Percentiles rank a stretch among this genome's conserved stretches.
phyloP scores from a whole-genome alignment of 2,797 vertebrate genomes.

The Malacoraja senta region DNA sequence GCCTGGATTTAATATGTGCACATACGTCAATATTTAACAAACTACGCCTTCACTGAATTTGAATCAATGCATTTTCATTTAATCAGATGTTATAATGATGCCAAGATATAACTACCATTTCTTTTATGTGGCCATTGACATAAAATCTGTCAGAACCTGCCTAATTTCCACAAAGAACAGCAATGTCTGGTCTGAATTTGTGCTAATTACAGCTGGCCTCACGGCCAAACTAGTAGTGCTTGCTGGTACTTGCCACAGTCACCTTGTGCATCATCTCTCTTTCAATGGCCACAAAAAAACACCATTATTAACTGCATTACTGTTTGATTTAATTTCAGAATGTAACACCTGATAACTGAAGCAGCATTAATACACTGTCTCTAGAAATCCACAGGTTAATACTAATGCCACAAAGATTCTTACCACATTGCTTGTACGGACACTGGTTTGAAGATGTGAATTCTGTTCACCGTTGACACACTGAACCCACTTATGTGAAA shows the following conservation, averaged over 20 bases:
- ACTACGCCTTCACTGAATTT: neutral
- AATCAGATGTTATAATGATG: neutral
- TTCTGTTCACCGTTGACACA: slow-evolving; percentile 86
- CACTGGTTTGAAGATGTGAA: slow-evolving; percentile 96
- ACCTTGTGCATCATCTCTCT: neutral
- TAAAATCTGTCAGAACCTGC: neutral
- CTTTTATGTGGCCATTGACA: neutral
- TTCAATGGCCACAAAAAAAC: neutral
- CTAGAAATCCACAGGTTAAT: neutral
- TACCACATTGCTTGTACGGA: slow-evolving; percentile 99
- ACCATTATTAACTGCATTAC: neutral
- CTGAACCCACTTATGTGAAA: slow-evolving; percentile 78
- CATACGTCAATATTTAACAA: neutral
- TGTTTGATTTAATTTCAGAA: neutral
- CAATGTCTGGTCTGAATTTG: neutral
- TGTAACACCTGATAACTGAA: neutral
- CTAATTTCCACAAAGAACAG: neutral
- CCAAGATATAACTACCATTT: neutral
- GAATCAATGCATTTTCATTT: neutral
- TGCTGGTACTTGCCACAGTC: neutral
- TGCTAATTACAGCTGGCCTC: neutral
- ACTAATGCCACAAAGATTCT: slow-evolving; percentile 49
- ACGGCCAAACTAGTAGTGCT: neutral
- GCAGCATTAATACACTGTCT: neutral
- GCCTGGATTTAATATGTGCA: neutral